phyloP scores from a whole-genome alignment of 2,113 vertebrate genomes.

The Hyperopisus bebe region DNA sequence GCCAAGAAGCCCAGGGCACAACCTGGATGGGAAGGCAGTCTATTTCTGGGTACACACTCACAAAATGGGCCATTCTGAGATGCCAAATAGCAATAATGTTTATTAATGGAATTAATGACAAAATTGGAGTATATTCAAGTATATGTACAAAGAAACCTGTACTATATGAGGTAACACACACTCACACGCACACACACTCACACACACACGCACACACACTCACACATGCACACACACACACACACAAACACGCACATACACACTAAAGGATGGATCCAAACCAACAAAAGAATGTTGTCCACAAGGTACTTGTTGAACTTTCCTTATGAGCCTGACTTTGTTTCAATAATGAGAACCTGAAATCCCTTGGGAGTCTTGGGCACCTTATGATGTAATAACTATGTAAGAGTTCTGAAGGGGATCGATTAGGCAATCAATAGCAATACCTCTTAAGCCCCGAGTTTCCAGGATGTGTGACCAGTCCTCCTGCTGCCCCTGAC shows the following conservation, averaged over 20 bases:
- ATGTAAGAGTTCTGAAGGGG: neutral
- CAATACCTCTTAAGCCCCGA: neutral
- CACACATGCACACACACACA: too few species aligned
- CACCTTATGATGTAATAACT: constrained; percentile 7
- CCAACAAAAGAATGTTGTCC: neutral
- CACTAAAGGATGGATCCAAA: neutral
- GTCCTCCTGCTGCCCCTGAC: neutral
- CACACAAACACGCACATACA: too few species aligned
- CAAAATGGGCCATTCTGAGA: neutral
- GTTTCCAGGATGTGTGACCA: neutral
- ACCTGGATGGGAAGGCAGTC: neutral
- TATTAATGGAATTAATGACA: neutral
- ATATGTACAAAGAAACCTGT: neutral
- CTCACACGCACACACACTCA: too few species aligned
- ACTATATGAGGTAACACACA: too few species aligned
- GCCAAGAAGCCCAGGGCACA: neutral
- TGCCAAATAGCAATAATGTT: neutral
- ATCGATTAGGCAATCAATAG: neutral
- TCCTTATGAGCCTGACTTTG: neutral
- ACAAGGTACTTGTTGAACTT: neutral
- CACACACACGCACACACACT: too few species aligned
- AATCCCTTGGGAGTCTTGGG: neutral
- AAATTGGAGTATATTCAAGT: neutral
- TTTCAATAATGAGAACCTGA: neutral
- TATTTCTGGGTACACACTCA: neutral